Base-by-base conservation (phyloP, 2,888 invertebrate species). In the Saturnia japonica region DNA sequence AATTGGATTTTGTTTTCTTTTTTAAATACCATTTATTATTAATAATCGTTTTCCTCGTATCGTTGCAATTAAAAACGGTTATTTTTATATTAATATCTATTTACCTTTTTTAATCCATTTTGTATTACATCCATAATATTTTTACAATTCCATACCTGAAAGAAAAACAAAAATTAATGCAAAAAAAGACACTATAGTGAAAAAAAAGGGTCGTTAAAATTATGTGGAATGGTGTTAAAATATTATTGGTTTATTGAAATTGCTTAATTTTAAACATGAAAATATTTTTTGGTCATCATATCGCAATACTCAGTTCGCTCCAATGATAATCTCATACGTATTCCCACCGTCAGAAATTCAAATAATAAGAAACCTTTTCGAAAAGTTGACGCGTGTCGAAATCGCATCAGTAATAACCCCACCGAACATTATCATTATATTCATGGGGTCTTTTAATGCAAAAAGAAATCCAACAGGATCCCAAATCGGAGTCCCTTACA, bases 391-490 rank as follows among this genome's bases (percentile, higher is more conserved):
- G 85, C 86, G 89, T 86, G 88, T 87, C 88, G 83, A 85, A 88
- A 88, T 88, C 86, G 82, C 82, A 78, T 77, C 77, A 76, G 82
- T 86, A 90, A 90, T 88, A 86, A 85, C 86, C 85, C 86, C 78
- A 84, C 74, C 81, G 85, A 84, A 86, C 89, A 93, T 92, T 93
- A 93, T 93, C 93, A 93, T 94, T 93, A 93, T 89, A 93, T 91
- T 91, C 94, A 93, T 88, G 88, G 89, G 91, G 90, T 83, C 28
- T 91, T 90, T 90, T 93, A 94, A 93, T 93, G 93, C 92, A 80
- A 93, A 93, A 93, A 93, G 91, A 92, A 93, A 93, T 92, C 91
- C 91, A 89, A 89, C 91, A 90, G 88, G 91, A 91, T 91, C 91
- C 88, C 82, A 86, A 90, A 92, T 89, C 89, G 86, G 87, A 91